Conservation (phyloP, 37 sponge, comb jelly and placozoan species). For the Axinella damicornis region DNA sequence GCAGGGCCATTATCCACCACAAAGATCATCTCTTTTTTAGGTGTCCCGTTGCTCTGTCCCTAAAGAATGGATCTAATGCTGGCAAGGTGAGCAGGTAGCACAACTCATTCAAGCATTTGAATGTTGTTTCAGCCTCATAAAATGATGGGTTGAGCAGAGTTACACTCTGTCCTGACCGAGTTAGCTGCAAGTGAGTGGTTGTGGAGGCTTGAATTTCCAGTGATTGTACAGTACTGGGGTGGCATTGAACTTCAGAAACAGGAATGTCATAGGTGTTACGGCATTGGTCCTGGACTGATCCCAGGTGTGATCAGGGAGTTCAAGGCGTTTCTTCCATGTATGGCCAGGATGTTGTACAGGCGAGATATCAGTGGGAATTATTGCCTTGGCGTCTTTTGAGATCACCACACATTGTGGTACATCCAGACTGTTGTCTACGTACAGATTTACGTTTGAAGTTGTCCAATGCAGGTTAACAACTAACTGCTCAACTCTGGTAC, state of each 20-base stretch:
- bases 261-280: constrained; percentile 26
- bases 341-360: not conserved
- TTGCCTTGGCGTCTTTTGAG: constrained; percentile 6
- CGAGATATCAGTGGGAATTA: not conserved
- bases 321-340: not conserved
- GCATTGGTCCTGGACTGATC: constrained; percentile 7
- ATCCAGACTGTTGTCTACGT: not conserved
- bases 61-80: constrained; percentile 17
- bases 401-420: not conserved
- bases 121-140: constrained; percentile 11
- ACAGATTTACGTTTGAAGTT: not conserved
- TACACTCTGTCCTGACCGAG: constrained; percentile 21
- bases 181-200: not conserved
- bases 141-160: constrained; percentile 25
- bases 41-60: not conserved
- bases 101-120: constrained; percentile 10
- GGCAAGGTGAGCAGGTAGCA: constrained; percentile 4
- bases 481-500: constrained; percentile 13
- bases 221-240: not conserved
- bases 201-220: not conserved
- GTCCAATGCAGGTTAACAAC: constrained; percentile 28
- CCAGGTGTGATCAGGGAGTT: constrained; percentile 20
- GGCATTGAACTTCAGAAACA: not conserved
- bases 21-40: not conserved
- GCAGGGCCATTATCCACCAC: constrained; percentile 29